Evolutionary conservation across 2,797 vertebrate species (phyloP), one percentile per base, ranked within the genome.

Genomic region (Liasis olivaceus): DNA sequence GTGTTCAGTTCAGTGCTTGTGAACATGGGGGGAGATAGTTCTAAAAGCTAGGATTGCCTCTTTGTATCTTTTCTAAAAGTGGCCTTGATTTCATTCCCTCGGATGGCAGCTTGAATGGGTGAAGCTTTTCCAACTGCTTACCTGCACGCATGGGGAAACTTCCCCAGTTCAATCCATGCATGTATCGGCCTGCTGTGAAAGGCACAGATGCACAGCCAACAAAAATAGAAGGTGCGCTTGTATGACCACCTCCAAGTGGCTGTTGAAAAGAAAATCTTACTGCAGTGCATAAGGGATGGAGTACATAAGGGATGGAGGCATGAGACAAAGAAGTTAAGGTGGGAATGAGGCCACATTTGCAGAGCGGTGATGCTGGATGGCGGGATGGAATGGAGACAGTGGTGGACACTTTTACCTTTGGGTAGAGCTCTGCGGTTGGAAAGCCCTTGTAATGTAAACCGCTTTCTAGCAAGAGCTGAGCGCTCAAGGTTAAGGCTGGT

Each of bases 401-500:
- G 42, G 66, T 93, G 96, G 96, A 64, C 96, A 58, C 64, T 66
- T 98, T 98, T 99, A 99, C 99, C 99, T 99, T 98, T 97, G 94
- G 98, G 98, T 91, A 98, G 98, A 96, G 98, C 98, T 98, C 99
- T 98, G 98, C 99, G 98, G 97, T 99, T 99, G 96, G 99, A 99
- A 97, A 99, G 98, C 94, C 98, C 98, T 97, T 99, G 98, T 96
- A 99, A 98, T 97, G 98, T 99, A 98, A 99, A 99, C 97, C 98
- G 98, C 97, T 98, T 99, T 98, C 98, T 98, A 98, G 98, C 98
- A 93, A 98, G 98, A 97, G 98, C 98, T 95, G 98, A 98, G 94
- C 97, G 97, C 96, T 98, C 98, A 96, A 98, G 98, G 96, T 97
- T 98, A 98, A 98, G 96, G 97, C 97, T 97, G 97, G 97, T 96